phyloP scores from a whole-genome alignment of 2,113 vertebrate species.

The Hydrolagus affinis region DNA sequence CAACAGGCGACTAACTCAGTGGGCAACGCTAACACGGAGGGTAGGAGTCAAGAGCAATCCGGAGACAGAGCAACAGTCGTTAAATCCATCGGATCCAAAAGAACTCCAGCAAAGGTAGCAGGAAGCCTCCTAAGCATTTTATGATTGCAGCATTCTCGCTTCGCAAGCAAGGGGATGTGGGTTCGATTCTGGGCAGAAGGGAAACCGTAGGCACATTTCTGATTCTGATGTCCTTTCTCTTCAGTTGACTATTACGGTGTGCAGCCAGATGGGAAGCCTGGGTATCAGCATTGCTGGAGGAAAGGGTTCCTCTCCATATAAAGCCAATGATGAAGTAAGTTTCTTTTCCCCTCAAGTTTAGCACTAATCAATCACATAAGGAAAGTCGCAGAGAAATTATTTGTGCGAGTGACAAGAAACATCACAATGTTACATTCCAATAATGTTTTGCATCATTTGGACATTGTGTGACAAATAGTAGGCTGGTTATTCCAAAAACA shows the following conservation, averaged over 20 bases:
- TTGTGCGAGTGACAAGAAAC: too few relatives aligned
- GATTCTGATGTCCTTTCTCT: background rate
- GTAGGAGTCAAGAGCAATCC: background rate
- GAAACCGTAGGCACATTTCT: background rate
- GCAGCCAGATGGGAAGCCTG: constrained; percentile 62
- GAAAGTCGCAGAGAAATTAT: background rate
- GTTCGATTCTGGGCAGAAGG: too few relatives aligned
- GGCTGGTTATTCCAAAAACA: background rate
- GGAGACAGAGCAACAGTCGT: background rate
- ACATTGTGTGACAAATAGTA: background rate
- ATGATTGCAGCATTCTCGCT: too few relatives aligned
- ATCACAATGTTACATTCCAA: too few relatives aligned
- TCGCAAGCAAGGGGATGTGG: too few relatives aligned
- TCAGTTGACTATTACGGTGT: constrained; percentile 68
- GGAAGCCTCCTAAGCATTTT: background rate
- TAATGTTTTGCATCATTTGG: background rate
- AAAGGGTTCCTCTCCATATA: constrained; percentile 68
- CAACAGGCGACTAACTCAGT: constrained; percentile 33
- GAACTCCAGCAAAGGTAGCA: constrained; percentile 2
- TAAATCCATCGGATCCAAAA: constrained; percentile 8
- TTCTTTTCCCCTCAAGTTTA: constrained; percentile 38
- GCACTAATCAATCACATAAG: constrained; percentile 27
- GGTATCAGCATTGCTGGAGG: constrained; percentile 78
- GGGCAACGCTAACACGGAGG: constrained; percentile 7
- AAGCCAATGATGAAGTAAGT: constrained; percentile 68